Base-by-base conservation (phyloP, 1,140 invertebrate species). In the Panulirus ornatus region DNA sequence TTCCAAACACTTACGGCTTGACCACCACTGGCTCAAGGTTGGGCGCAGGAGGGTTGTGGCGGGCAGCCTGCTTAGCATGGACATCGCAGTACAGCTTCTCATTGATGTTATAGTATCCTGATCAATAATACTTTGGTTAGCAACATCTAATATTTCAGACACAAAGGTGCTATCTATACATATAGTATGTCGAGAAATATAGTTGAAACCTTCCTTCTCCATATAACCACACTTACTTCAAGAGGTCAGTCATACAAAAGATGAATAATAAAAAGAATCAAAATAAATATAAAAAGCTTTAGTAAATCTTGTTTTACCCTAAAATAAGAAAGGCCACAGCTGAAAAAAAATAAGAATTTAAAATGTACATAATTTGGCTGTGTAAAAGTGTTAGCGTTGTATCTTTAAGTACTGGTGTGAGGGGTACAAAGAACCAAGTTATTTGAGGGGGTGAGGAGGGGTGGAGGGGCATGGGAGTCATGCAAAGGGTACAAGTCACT, bases 51-150 rank as follows among this genome's bases (percentile, higher is more conserved):
- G 97, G 96, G 93, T 97, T 96, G 93, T 97, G 96, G 93, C 96
- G 95, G 36, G 97, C 97, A 9, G 97, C 97, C 93, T 97, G 95
- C 94, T 97, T 97, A 75, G 91, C 91, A 70, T 92, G 91, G 16
- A 92, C 88, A 38, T 99, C 98, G 94, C 98, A 99, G 94, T 99
- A 99, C 81, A 99, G 95, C 95, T 99, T 99, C 93, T 97, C 97
- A 94, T 98, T 98, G 93, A 99, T 96, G 93, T 98, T 98, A 95
- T 98, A 99, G 94, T 99, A 99, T 75, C 98, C 95, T 95, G 91
- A 0, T 92, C 92, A 84, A 71, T 38, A 16, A 81, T 27, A 51
- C 63, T 54, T 14, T 40, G 38, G 14, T 47, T 73, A 73, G 36
- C 78, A 40, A 51, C 44, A 9, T 27, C 36, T 19, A 78, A 16